Evolutionary conservation across 2,797 vertebrate species (phyloP).

Genomic region (Lutjanus campechanus): DNA sequence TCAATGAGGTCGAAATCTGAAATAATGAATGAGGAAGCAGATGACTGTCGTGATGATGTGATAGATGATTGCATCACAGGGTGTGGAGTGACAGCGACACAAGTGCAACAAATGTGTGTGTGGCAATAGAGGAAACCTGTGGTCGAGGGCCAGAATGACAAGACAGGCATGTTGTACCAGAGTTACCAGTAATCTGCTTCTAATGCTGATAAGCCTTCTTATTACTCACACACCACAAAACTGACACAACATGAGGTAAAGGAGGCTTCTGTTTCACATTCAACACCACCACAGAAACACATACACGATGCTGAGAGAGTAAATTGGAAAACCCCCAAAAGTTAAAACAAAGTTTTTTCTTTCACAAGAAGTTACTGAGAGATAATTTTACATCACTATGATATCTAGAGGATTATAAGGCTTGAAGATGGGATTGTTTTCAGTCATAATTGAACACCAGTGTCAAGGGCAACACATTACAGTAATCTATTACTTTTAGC

Average conservation of each 20-base stretch:
- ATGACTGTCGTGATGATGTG: constrained; percentile 29
- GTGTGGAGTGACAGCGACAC: constrained; percentile 1
- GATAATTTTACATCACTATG: not conserved
- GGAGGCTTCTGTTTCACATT: not conserved
- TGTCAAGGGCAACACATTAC: too few species aligned
- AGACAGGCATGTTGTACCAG: not conserved
- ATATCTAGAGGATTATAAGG: not conserved
- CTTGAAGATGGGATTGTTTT: too few species aligned
- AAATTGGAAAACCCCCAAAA: not conserved
- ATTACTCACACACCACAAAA: constrained; percentile 14
- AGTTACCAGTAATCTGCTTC: not conserved
- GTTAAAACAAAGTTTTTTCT: not conserved
- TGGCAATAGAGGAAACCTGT: not conserved
- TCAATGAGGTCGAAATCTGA: constrained; percentile 16
- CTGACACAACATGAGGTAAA: not conserved
- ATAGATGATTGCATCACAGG: constrained; percentile 29
- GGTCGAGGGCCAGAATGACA: not conserved
- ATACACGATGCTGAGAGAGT: not conserved
- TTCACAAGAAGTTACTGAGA: not conserved
- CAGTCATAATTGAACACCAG: too few species aligned
- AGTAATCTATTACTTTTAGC: too few species aligned
- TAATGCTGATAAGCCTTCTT: not conserved
- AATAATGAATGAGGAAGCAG: constrained; percentile 31
- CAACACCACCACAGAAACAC: not conserved
- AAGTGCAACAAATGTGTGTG: constrained; percentile 9